phyloP scores from a whole-genome alignment of 1,140 invertebrate species.

The Manduca sexta region DNA sequence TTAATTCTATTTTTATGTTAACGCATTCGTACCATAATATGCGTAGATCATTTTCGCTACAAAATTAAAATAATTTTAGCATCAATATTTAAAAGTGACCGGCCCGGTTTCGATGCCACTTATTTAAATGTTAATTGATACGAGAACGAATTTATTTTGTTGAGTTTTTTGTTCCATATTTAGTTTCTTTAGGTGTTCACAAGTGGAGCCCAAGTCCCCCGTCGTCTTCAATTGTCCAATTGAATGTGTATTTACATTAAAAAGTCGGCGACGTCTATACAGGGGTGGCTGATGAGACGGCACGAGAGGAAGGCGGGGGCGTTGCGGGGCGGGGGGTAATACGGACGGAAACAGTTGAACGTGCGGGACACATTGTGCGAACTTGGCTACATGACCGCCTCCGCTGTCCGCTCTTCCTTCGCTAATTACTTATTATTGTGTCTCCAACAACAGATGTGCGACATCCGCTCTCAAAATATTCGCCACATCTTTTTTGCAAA shows the following conservation, averaged over 20 bases:
- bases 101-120: background rate
- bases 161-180: background rate
- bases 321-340: conserved; percentile 3
- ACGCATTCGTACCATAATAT: conserved; percentile 1
- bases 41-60: conserved; percentile 2
- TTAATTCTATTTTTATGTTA: conserved; percentile 28
- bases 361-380: conserved; percentile 64
- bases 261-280: background rate
- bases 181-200: too few species aligned
- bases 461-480: conserved; percentile 51
- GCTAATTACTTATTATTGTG: conserved; percentile 65
- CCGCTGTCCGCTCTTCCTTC: conserved; percentile 33
- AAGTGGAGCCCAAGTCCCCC: background rate
- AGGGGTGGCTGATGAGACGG: background rate
- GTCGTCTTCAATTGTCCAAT: conserved; percentile 19
- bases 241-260: conserved; percentile 9
- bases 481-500: conserved; percentile 32
- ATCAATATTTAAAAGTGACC: conserved; percentile 1
- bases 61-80: conserved; percentile 5
- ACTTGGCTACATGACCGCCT: conserved; percentile 21
- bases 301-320: conserved; percentile 1
- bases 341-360: conserved; percentile 34
- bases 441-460: conserved; percentile 64
- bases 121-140: conserved; percentile 10
- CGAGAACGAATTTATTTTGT: background rate